Conservation (phyloP, 2,888 invertebrate genomes). For the Leptothorax acervorum region DNA sequence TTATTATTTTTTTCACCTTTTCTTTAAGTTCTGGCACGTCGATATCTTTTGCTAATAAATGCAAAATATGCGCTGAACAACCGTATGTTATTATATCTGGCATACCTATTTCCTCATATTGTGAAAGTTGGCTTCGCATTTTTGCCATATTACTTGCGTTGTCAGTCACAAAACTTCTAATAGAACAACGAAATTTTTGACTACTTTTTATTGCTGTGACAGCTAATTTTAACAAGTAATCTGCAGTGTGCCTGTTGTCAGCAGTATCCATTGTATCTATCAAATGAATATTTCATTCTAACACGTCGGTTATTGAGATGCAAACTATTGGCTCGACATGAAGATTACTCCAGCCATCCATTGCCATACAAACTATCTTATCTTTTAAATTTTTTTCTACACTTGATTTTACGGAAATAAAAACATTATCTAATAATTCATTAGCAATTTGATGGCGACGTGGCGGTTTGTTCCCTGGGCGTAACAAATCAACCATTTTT, state of each 20-base stretch:
- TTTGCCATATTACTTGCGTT: slow-evolving; percentile 9
- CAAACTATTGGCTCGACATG: neutral
- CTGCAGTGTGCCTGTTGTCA: slow-evolving; percentile 13
- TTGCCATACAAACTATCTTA: neutral
- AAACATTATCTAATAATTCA: slow-evolving; percentile 20
- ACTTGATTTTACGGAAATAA: neutral
- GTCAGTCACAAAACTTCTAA: slow-evolving; percentile 36
- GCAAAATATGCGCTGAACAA: slow-evolving; percentile 32
- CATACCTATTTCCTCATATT: neutral
- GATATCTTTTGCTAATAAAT: slow-evolving; percentile 17
- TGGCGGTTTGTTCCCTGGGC: neutral
- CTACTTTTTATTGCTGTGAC: slow-evolving; percentile 3
- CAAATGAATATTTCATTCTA: slow-evolving; percentile 4
- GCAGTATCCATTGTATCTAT: slow-evolving; percentile 7
- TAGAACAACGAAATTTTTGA: slow-evolving; percentile 1
- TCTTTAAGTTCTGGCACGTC: neutral
- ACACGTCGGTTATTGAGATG: neutral
- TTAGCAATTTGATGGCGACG: neutral
- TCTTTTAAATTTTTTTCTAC: neutral
- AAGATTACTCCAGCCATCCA: slow-evolving; percentile 22
- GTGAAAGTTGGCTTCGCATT: neutral
- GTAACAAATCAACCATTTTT: neutral
- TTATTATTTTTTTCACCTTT: slow-evolving; percentile 6
- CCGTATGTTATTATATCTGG: slow-evolving; percentile 31
- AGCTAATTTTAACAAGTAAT: slow-evolving; percentile 11